These are phyloP conservation scores for Anser brachyrhynchus DNA, from an alignment of 2,113 vertebrate species.

Conservation along the genomic window DNA sequence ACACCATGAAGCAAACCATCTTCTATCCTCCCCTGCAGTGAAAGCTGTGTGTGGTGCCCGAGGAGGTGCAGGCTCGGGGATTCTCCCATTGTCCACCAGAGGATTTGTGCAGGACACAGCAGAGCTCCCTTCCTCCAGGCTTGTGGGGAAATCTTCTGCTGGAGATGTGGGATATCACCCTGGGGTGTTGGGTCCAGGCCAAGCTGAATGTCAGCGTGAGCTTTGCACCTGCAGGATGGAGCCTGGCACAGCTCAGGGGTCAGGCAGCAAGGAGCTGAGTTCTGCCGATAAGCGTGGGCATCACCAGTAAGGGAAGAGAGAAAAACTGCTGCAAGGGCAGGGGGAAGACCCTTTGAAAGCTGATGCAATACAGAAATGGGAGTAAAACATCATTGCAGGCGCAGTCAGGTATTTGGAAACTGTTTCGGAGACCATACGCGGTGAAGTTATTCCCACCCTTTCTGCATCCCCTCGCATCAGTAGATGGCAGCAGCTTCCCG, in stretches of 20 bases:
- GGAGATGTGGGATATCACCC: rapidly evolving
- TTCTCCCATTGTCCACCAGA: neutral
- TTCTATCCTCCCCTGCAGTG: neutral
- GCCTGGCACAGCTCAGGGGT: no score
- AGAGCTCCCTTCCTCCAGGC: neutral
- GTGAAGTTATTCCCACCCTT: neutral
- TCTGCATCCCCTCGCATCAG: neutral
- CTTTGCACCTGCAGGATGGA: neutral
- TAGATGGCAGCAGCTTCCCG: slow-evolving; percentile 64
- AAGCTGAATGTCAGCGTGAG: no score
- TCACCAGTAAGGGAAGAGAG: no score
- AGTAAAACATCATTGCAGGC: neutral
- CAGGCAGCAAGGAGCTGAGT: no score
- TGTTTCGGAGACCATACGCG: neutral
- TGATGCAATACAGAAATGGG: neutral
- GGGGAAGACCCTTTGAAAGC: neutral
- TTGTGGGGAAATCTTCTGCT: neutral
- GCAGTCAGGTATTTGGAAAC: neutral
- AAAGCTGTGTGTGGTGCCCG: neutral
- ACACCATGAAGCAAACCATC: neutral
- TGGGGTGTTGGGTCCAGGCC: no score
- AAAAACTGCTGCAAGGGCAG: neutral
- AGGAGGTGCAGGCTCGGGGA: neutral
- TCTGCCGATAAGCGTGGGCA: no score
- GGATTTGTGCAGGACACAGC: neutral